phyloP scores from a whole-genome alignment of 2,113 vertebrate species.

The Ranitomeya variabilis region DNA sequence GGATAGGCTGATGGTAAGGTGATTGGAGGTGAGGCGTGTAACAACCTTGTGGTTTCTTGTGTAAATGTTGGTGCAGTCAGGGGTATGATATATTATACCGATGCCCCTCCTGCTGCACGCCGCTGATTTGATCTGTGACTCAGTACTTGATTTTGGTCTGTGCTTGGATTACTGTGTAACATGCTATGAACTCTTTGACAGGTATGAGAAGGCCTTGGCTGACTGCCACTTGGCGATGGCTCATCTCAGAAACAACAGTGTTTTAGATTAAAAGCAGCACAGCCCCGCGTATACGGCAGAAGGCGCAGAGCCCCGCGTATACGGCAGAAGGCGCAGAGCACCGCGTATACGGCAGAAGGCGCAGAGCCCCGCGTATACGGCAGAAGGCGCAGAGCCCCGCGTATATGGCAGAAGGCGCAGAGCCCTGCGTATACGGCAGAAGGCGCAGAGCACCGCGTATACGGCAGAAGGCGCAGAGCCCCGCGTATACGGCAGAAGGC shows the following conservation, averaged over 20 bases:
- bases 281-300: too few species aligned
- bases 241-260: conserved; percentile 77
- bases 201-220: conserved; percentile 79
- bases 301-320: too few species aligned
- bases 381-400: too few species aligned
- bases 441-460: too few species aligned
- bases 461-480: too few species aligned
- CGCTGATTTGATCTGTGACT: background rate
- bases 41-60: background rate
- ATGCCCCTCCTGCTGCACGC: background rate
- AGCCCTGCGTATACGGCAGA: too few species aligned
- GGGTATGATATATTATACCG: background rate
- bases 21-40: background rate
- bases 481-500: too few species aligned
- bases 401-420: too few species aligned
- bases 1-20: background rate
- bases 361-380: too few species aligned
- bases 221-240: conserved; percentile 81
- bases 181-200: conserved; percentile 58
- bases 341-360: too few species aligned
- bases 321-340: too few species aligned
- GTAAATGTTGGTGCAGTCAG: background rate
- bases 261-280: conserved; percentile 89
- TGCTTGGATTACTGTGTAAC: background rate
- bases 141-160: background rate